These are phyloP conservation scores for Hyaena hyaena DNA, from an alignment of 2,113 vertebrate species.

Conservation along the genomic window DNA sequence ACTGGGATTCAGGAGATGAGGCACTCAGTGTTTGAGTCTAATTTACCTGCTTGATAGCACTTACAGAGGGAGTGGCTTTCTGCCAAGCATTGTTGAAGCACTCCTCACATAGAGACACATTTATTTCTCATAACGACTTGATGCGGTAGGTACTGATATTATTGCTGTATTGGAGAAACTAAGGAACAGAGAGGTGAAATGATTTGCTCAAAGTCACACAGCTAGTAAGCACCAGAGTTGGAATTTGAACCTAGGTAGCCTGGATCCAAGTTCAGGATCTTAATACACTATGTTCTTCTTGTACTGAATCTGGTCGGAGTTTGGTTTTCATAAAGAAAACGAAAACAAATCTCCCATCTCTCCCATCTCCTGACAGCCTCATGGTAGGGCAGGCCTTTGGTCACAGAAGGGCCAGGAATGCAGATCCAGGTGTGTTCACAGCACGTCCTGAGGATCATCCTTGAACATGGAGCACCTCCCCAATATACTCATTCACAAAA, in stretches of 20 bases:
- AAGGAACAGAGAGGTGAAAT: not conserved
- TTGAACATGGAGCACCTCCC: not conserved
- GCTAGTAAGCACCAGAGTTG: not conserved
- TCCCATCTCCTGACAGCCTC: not conserved
- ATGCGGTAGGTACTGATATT: not conserved
- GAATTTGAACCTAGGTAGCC: not conserved
- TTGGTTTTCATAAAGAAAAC: constrained; percentile 6
- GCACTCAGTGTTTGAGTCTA: not conserved
- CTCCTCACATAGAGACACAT: not conserved
- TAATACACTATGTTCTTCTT: not conserved
- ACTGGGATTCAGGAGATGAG: not conserved
- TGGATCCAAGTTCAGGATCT: not conserved
- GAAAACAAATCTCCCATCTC: not conserved
- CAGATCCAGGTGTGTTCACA: not conserved
- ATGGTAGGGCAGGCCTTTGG: not conserved
- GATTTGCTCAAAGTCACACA: not conserved
- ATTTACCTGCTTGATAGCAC: not conserved
- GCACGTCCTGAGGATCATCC: not conserved
- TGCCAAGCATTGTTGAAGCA: not conserved
- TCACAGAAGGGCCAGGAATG: not conserved
- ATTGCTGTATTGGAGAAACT: not conserved
- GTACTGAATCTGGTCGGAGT: not conserved
- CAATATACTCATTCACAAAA: not conserved
- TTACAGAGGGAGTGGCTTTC: not conserved
- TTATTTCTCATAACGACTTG: not conserved